These are phyloP conservation scores for Pipistrellus nathusii DNA, from an alignment of 2,797 vertebrate species.

Conservation along the genomic window DNA sequence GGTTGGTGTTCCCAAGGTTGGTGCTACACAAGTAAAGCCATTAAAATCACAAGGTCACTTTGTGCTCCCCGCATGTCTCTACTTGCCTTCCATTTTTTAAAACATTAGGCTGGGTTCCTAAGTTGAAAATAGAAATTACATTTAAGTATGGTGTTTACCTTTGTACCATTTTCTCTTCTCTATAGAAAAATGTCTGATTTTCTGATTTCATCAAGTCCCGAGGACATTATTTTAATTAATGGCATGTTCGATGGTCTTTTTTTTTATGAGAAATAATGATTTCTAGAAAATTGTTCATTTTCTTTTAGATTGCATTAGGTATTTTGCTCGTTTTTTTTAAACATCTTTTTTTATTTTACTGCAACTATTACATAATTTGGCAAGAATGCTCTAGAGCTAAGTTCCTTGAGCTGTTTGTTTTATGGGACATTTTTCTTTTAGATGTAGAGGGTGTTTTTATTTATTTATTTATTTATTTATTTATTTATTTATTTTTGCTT, in stretches of 20 bases:
- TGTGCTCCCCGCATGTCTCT: not conserved
- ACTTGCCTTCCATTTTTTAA: not conserved
- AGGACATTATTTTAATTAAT: not conserved
- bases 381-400: not conserved
- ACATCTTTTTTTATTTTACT: not conserved
- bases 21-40: not conserved
- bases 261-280: not conserved
- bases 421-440: not conserved
- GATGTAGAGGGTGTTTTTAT: too few species aligned
- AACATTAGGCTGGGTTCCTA: not conserved
- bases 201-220: not conserved
- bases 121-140: not conserved
- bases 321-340: not conserved
- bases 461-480: too few species aligned
- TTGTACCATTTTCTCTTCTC: not conserved
- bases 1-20: not conserved
- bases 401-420: constrained; percentile 7
- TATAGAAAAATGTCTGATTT: not conserved
- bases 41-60: not conserved
- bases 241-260: not conserved
- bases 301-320: not conserved
- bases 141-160: not conserved
- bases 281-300: not conserved
- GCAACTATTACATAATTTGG: not conserved
- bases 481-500: not conserved